Percentiles rank a stretch among this genome's conserved stretches.
Conservation (phyloP, 1,140 invertebrate genomes). For the Brachionus rotundiformis region DNA sequence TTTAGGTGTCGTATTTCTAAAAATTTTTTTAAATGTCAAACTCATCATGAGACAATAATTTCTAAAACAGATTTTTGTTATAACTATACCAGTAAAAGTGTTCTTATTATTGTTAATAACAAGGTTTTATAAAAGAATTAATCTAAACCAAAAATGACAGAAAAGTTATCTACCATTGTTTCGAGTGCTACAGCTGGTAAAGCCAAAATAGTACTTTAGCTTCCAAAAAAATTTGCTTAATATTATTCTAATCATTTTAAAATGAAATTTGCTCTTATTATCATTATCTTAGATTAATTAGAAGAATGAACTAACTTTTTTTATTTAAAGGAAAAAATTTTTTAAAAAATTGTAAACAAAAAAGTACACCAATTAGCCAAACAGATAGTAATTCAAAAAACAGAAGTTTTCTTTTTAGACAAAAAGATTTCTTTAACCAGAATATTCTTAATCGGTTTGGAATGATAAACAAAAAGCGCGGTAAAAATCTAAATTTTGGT, state of each 20-base stretch:
- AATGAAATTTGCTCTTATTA: neutral
- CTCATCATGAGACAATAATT: neutral
- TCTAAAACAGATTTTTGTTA: too few relatives aligned
- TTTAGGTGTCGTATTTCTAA: neutral
- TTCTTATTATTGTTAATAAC: neutral
- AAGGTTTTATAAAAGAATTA: neutral
- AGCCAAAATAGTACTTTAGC: neutral
- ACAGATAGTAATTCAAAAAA: neutral
- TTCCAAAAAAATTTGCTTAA: neutral
- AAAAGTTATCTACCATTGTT: slow-evolving; percentile 19
- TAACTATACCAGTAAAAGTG: too few relatives aligned
- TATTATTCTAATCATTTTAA: neutral
- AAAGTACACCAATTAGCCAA: neutral
- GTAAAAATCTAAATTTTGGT: neutral
- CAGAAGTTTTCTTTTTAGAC: neutral
- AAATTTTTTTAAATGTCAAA: neutral
- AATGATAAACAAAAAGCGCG: slow-evolving; percentile 49
- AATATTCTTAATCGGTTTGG: slow-evolving; percentile 35
- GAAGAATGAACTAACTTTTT: neutral
- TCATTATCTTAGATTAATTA: neutral
- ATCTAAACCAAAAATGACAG: neutral
- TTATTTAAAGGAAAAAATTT: neutral
- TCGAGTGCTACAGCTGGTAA: slow-evolving; percentile 37
- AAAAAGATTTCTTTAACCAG: neutral
- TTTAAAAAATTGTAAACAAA: neutral